These are phyloP conservation scores for Nomia melanderi DNA, from an alignment of 1,140 invertebrate species.

Conservation along the genomic window DNA sequence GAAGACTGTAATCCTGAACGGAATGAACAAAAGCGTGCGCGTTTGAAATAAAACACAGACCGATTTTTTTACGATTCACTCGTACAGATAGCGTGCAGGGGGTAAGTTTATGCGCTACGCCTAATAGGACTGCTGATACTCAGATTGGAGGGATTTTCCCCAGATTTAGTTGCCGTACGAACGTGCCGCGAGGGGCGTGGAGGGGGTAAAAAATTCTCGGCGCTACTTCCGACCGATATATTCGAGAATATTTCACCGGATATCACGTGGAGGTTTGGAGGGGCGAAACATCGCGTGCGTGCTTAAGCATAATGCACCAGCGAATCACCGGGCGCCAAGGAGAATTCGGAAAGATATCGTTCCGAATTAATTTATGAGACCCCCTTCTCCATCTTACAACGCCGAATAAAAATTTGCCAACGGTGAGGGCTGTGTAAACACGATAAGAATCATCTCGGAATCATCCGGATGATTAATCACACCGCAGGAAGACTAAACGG, in stretches of 20 bases:
- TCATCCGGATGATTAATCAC: conserved; percentile 20
- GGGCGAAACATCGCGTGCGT: conserved; percentile 48
- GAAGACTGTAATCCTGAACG: background rate
- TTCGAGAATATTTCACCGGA: conserved; percentile 44
- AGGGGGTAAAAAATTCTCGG: conserved; percentile 35
- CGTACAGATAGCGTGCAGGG: background rate
- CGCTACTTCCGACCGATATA: conserved; percentile 33
- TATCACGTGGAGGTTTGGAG: background rate
- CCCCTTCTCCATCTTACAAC: background rate
- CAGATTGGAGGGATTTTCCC: conserved; percentile 32
- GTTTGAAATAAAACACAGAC: conserved; percentile 1
- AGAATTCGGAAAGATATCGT: conserved; percentile 42
- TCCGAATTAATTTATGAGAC: conserved; percentile 35
- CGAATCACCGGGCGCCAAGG: background rate
- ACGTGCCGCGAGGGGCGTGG: background rate
- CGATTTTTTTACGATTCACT: conserved; percentile 21
- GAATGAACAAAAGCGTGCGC: conserved; percentile 6
- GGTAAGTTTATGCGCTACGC: conserved; percentile 31
- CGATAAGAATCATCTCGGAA: conserved; percentile 24
- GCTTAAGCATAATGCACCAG: conserved; percentile 48
- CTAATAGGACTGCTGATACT: conserved; percentile 30
- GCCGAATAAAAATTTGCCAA: conserved; percentile 27
- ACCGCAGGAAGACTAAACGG: background rate
- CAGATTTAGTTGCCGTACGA: background rate
- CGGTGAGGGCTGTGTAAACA: background rate